Percentiles rank a stretch among this genome's conserved stretches.
Conservation (phyloP, 2,888 invertebrate species). For the Uloborus plumipes region DNA sequence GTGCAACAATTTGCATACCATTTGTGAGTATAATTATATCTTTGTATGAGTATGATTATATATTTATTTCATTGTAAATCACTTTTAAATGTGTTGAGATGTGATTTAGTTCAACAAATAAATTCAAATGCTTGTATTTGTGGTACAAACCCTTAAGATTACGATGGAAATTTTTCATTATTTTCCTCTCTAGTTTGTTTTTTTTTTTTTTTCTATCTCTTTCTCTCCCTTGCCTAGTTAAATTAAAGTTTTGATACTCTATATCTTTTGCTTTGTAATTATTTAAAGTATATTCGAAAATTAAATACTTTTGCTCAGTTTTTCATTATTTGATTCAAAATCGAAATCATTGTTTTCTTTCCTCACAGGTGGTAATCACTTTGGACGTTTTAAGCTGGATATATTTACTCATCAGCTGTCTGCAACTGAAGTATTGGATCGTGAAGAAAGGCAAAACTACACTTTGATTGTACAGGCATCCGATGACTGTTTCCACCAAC, state of each 20-base stretch:
- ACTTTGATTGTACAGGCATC: slow-evolving; percentile 83
- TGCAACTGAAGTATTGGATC: slow-evolving; percentile 79
- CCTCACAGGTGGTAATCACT: slow-evolving; percentile 78
- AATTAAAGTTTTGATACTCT: background rate
- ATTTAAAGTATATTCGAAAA: too few species aligned
- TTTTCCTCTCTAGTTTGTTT: background rate
- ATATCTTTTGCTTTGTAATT: background rate
- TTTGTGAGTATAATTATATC: too few species aligned
- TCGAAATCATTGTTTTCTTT: background rate
- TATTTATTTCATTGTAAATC: too few species aligned
- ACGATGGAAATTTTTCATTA: too few species aligned
- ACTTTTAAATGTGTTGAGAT: too few species aligned
- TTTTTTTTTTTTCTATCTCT: background rate
- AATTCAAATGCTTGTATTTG: too few species aligned
- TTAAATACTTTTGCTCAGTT: background rate
- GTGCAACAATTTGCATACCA: too few species aligned
- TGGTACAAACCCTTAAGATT: too few species aligned
- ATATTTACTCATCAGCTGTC: slow-evolving; percentile 80
- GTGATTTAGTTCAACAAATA: too few species aligned
- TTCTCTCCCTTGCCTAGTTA: too few species aligned
- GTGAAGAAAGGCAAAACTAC: slow-evolving; percentile 80
- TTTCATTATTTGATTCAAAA: background rate
- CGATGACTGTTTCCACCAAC: slow-evolving; percentile 82
- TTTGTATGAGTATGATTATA: too few species aligned
- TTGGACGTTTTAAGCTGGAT: slow-evolving; percentile 80